Conservation (phyloP, 1,140 invertebrate genomes). For the Bombus pascuorum region DNA sequence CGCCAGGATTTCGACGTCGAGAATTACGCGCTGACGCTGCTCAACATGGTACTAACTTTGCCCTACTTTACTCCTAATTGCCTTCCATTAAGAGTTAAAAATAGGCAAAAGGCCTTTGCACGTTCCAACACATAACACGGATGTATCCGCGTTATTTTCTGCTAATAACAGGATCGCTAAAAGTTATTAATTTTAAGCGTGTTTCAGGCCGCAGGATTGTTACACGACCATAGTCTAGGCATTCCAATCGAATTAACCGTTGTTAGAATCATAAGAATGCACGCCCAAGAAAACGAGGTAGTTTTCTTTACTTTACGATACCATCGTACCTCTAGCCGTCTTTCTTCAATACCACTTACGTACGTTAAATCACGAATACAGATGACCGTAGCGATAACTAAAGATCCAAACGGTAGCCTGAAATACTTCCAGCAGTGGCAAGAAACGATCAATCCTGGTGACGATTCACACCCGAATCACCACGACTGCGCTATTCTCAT, state of each 20-base stretch:
- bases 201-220: slow-evolving; percentile 81
- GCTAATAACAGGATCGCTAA: too few species aligned
- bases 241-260: slow-evolving; percentile 85
- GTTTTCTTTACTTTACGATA: neutral
- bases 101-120: neutral
- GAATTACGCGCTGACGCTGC: slow-evolving; percentile 85
- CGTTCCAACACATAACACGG: neutral
- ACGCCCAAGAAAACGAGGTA: slow-evolving; percentile 81
- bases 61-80: slow-evolving; percentile 6
- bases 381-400: slow-evolving; percentile 45
- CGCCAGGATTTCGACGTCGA: slow-evolving; percentile 85
- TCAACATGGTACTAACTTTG: slow-evolving; percentile 84
- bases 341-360: too few species aligned
- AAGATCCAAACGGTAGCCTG: slow-evolving; percentile 82
- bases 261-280: slow-evolving; percentile 84
- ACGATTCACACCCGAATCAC: slow-evolving; percentile 85
- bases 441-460: slow-evolving; percentile 83
- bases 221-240: slow-evolving; percentile 84
- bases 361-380: neutral
- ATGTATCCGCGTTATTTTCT: too few species aligned
- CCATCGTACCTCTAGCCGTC: accelerated
- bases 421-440: slow-evolving; percentile 86
- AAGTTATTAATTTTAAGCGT: neutral
- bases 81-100: neutral
- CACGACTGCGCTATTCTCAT: slow-evolving; percentile 88